phyloP scores from a whole-genome alignment of 2,888 invertebrate species.

The Rugalucina vietnamica region DNA sequence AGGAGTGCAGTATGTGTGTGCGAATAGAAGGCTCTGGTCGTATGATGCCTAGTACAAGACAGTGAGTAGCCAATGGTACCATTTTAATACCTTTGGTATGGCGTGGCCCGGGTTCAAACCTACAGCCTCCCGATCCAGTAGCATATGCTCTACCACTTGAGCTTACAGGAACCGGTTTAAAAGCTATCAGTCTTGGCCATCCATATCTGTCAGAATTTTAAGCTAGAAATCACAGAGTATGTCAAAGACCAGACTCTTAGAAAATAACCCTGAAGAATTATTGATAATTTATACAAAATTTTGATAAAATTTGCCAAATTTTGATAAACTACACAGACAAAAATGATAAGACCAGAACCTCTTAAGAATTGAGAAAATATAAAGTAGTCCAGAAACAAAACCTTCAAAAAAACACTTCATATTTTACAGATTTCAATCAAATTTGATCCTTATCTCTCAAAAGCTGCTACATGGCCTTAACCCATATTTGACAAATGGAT shows the following conservation, averaged over 20 bases:
- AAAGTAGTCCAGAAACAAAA: neutral
- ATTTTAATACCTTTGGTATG: neutral
- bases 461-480: too few relatives aligned
- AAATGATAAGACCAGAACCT: neutral
- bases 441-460: neutral
- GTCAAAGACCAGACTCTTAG: neutral
- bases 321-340: constrained; percentile 4
- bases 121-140: neutral
- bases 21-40: too few relatives aligned
- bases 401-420: neutral
- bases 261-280: neutral
- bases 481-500: too few relatives aligned
- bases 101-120: neutral
- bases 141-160: neutral
- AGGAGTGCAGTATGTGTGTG: too few relatives aligned
- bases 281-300: constrained; percentile 7
- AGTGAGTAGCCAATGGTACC: too few relatives aligned
- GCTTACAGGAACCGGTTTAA: too few relatives aligned
- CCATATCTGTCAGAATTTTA: neutral
- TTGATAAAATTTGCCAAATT: constrained; percentile 5
- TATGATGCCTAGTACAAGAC: too few relatives aligned
- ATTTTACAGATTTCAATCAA: neutral
- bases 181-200: too few relatives aligned
- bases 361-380: neutral
- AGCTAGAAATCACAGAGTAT: neutral